Percentiles rank a stretch among this genome's conserved stretches.
These are phyloP conservation scores for Cyprinella venusta DNA, from an alignment of 2,797 vertebrate species.

Conservation along the genomic window DNA sequence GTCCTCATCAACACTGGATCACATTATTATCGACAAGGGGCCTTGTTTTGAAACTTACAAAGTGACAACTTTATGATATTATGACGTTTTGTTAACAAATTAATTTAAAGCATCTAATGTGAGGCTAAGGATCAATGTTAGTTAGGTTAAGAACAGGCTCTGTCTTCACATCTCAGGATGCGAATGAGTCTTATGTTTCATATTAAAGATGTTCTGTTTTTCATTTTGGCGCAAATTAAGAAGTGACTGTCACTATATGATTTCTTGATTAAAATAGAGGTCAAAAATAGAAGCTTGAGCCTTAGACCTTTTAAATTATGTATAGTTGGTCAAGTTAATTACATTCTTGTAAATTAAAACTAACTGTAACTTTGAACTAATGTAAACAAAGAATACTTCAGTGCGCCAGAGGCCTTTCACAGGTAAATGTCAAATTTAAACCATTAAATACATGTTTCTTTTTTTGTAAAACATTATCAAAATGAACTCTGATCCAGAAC, in stretches of 20 bases:
- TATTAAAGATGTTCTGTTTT: background rate
- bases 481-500: background rate
- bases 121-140: background rate
- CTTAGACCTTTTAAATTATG: too few species aligned
- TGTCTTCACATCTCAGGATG: background rate
- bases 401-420: too few species aligned
- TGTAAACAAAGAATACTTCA: too few species aligned
- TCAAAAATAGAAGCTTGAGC: background rate
- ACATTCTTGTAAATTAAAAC: too few species aligned
- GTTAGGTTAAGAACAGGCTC: background rate
- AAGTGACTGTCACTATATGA: background rate
- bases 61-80: slow-evolving; percentile 6
- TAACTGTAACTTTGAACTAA: too few species aligned
- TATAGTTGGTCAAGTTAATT: too few species aligned
- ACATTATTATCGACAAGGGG: slow-evolving; percentile 57
- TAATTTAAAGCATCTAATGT: background rate
- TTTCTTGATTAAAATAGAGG: background rate
- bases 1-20: slow-evolving; percentile 52
- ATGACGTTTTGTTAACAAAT: background rate
- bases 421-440: too few species aligned
- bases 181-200: background rate
- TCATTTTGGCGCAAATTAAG: background rate
- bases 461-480: background rate
- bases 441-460: background rate
- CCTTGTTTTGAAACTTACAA: slow-evolving; percentile 20